A percentile compares a stretch with the other conserved stretches of the same genome.
Conservation (phyloP, 1,140 invertebrate species). For the Drosophila punjabiensis region DNA sequence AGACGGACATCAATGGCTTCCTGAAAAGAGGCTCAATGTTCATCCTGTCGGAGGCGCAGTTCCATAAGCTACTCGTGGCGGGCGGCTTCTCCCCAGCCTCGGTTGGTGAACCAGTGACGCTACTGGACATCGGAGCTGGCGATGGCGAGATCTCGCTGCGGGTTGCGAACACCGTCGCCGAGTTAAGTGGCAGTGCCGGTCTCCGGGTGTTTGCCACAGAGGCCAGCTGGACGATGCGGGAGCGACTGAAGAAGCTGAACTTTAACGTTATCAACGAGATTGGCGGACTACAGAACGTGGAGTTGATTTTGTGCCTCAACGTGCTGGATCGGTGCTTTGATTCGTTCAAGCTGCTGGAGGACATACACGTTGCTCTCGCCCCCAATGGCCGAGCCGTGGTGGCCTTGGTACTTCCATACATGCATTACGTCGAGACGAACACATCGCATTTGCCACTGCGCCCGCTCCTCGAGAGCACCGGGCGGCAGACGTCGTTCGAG, state of each 20-base stretch:
- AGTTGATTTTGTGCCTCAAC: conserved; percentile 93
- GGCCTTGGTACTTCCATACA: conserved; percentile 94
- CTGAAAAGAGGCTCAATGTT: conserved; percentile 96
- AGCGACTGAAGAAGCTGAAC: conserved; percentile 88
- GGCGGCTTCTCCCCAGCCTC: conserved; percentile 68
- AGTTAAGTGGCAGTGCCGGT: conserved; percentile 85
- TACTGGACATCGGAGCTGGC: conserved; percentile 95
- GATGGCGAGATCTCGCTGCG: conserved; percentile 94
- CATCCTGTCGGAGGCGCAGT: conserved; percentile 92
- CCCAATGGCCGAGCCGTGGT: conserved; percentile 91
- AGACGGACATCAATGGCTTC: conserved; percentile 92
- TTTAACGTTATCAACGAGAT: conserved; percentile 86
- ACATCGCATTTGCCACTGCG: conserved; percentile 82
- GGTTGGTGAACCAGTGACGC: conserved; percentile 64
- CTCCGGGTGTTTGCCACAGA: conserved; percentile 94
- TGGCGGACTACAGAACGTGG: conserved; percentile 63
- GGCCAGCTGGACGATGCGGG: conserved; percentile 92
- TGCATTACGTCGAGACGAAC: conserved; percentile 93
- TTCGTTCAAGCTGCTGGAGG: conserved; percentile 90
- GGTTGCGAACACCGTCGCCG: conserved; percentile 86
- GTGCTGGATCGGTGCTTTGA: conserved; percentile 94
- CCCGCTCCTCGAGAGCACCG: conserved; percentile 64
- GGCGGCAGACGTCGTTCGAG: conserved; percentile 70
- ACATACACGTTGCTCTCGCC: conserved; percentile 88
- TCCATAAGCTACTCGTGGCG: conserved; percentile 87